A percentile compares a stretch with the other conserved stretches of the same genome.
Conservation (phyloP, 1,140 invertebrate species). For the Calephelis virginiensis region DNA sequence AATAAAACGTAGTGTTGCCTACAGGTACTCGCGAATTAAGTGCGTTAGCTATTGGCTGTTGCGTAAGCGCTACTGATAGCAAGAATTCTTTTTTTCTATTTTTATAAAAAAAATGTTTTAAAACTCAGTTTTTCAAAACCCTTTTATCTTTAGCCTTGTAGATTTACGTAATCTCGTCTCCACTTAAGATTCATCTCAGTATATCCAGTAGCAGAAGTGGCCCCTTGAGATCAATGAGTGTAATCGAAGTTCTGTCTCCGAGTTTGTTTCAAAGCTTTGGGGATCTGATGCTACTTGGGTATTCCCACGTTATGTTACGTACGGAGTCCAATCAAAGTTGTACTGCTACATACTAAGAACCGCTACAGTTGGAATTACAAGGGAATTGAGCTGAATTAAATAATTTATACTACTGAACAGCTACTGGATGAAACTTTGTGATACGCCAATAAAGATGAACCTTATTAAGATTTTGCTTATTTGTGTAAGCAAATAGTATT, state of each 20-base stretch:
- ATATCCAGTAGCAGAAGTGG: neutral
- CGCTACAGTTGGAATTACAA: neutral
- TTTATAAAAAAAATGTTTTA: no score
- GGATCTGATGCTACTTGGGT: neutral
- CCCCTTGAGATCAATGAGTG: neutral
- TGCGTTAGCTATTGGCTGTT: no score
- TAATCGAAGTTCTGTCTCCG: conserved; percentile 5
- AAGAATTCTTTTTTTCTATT: no score
- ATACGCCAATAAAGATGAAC: no score
- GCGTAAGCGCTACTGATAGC: no score
- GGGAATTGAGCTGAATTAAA: neutral
- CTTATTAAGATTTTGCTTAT: no score
- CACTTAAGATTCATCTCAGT: conserved; percentile 7
- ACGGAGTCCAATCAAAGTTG: neutral
- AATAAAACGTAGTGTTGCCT: no score
- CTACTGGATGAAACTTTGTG: no score
- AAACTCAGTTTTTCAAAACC: neutral
- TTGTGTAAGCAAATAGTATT: no score
- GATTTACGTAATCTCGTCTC: neutral
- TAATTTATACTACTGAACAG: no score
- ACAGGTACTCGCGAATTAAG: no score
- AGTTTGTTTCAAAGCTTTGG: neutral
- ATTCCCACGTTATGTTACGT: neutral
- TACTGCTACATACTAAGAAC: neutral
- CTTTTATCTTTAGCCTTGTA: no score